Conservation (phyloP, 2,113 vertebrate genomes). For the Petromus typicus region DNA sequence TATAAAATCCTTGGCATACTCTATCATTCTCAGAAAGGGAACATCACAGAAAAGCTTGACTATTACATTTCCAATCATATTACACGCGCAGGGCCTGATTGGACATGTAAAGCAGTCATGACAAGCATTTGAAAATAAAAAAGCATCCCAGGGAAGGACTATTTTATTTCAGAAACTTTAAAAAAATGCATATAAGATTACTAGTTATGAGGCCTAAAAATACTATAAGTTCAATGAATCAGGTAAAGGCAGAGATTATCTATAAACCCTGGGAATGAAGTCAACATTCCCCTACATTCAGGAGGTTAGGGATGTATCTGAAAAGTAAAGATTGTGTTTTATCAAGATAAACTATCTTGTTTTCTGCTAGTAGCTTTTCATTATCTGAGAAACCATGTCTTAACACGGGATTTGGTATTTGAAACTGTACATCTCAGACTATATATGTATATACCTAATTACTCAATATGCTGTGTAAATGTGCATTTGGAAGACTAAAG, state of each 20-base stretch:
- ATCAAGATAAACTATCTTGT: not conserved
- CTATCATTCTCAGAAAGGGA: conserved; percentile 17
- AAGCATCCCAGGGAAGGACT: not conserved
- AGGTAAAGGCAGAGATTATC: not conserved
- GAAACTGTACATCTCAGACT: not conserved
- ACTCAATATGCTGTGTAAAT: not conserved
- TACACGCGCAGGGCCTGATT: not conserved
- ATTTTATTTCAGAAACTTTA: conserved; percentile 2
- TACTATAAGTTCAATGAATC: not conserved
- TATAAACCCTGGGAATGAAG: fast-evolving
- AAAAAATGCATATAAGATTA: not conserved
- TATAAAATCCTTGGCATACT: not conserved
- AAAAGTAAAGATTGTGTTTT: not conserved
- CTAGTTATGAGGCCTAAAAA: not conserved
- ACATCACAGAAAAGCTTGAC: not conserved
- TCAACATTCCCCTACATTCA: not conserved
- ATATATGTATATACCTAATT: not conserved
- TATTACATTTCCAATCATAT: not conserved
- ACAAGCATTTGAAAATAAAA: conserved; percentile 17
- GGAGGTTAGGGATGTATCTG: not conserved
- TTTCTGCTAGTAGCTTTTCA: not conserved
- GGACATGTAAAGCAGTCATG: not conserved
- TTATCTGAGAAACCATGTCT: not conserved
- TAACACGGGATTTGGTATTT: not conserved
- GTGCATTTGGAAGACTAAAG: not conserved